Conservation (phyloP, 35 echinoderm and acorn worm species). For the Apostichopus parvimensis region DNA sequence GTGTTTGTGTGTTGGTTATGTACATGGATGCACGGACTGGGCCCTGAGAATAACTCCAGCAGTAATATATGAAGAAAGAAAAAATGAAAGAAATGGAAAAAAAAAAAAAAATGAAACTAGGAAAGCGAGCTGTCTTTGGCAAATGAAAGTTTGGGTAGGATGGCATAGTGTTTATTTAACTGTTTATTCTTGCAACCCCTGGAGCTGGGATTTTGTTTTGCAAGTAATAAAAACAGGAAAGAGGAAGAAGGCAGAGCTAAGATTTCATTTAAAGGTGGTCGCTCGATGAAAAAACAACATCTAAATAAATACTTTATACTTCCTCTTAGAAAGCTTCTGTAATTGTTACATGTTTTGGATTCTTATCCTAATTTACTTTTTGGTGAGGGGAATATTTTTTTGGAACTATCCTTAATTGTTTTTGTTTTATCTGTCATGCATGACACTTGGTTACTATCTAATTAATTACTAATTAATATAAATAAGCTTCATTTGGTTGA, state of each 20-base stretch:
- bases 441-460: too few relatives aligned
- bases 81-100: background rate
- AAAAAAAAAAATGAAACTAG: background rate
- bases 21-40: background rate
- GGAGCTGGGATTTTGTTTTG: slow-evolving; percentile 6
- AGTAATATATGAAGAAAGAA: background rate
- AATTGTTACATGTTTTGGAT: too few relatives aligned
- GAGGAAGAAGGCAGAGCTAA: background rate
- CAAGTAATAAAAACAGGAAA: background rate
- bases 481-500: too few relatives aligned
- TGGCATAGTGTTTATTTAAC: background rate
- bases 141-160: background rate
- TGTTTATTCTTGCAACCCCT: slow-evolving; percentile 15
- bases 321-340: too few relatives aligned
- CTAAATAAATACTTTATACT: too few relatives aligned
- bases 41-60: background rate
- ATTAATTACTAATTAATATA: too few relatives aligned
- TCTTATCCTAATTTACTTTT: too few relatives aligned
- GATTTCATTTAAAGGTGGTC: background rate
- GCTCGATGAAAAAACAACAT: too few relatives aligned
- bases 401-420: too few relatives aligned
- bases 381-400: too few relatives aligned
- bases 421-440: too few relatives aligned
- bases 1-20: background rate
- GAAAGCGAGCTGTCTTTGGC: background rate